phyloP scores from a whole-genome alignment of 2,113 vertebrate species.

The Atrichornis clamosus region DNA sequence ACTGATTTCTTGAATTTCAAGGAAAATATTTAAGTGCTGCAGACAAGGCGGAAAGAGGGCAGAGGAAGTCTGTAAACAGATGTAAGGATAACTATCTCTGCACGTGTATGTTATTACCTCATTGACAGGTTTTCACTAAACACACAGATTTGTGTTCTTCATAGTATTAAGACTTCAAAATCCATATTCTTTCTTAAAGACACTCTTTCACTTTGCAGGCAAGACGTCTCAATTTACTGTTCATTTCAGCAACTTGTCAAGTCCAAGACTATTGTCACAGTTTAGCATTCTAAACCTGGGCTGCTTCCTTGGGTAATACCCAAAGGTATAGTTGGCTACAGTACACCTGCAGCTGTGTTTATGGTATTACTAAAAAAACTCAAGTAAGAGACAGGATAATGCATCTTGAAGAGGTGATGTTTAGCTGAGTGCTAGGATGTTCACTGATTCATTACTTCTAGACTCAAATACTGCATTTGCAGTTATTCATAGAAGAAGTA shows the following conservation, averaged over 20 bases:
- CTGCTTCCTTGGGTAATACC: neutral
- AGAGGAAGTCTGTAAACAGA: neutral
- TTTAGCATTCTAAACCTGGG: neutral
- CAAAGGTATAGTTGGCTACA: neutral
- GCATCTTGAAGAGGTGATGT: neutral
- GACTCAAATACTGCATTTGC: conserved; percentile 8
- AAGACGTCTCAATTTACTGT: neutral
- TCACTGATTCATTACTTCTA: neutral
- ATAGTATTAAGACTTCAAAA: neutral
- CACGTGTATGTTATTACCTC: neutral
- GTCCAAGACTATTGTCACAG: neutral
- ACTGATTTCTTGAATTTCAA: neutral
- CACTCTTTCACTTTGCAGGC: neutral
- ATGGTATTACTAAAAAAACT: neutral
- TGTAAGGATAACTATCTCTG: neutral
- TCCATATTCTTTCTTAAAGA: neutral
- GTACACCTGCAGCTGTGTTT: neutral
- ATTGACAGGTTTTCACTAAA: neutral
- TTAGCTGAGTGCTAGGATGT: neutral
- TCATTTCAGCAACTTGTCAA: neutral
- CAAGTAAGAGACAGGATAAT: neutral
- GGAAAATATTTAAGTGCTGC: neutral
- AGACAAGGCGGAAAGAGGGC: neutral
- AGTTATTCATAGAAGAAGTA: conserved; percentile 60
- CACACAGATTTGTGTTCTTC: neutral